A percentile compares a stretch with the other conserved stretches of the same genome.
phyloP scores from a whole-genome alignment of 2,888 invertebrate genomes.

The Drosophila infuscata region DNA sequence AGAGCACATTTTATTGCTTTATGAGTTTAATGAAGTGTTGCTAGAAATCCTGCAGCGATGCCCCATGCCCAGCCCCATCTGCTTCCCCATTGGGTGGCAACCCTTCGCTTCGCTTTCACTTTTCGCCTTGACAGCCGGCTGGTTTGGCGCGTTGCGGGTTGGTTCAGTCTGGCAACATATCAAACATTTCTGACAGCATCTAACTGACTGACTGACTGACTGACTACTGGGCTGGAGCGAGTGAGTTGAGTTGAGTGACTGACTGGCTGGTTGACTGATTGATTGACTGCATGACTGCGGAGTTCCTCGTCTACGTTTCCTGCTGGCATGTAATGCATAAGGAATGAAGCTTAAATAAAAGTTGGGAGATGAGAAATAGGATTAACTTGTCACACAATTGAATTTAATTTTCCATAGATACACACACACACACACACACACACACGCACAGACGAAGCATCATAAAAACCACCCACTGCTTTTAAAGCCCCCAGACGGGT shows the following conservation, averaged over 20 bases:
- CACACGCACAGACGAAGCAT: slow-evolving; percentile 44
- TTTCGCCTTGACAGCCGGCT: slow-evolving; percentile 37
- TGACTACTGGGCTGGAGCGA: slow-evolving; percentile 23
- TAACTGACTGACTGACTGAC: slow-evolving; percentile 38
- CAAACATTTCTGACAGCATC: slow-evolving; percentile 74
- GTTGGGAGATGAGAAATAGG: slow-evolving; percentile 81
- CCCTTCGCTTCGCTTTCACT: slow-evolving; percentile 78
- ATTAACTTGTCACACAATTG: slow-evolving; percentile 84
- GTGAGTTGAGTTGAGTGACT: slow-evolving; percentile 24
- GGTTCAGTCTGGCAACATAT: slow-evolving; percentile 51
- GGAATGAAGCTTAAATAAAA: slow-evolving; percentile 81
- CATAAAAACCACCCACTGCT: slow-evolving; percentile 41
- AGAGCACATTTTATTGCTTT: slow-evolving; percentile 75
- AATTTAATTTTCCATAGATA: slow-evolving; percentile 83
- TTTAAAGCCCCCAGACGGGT: slow-evolving; percentile 3
- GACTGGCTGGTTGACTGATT: slow-evolving; percentile 50
- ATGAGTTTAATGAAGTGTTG: slow-evolving; percentile 81
- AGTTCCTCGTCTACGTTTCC: slow-evolving; percentile 25
- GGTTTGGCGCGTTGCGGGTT: background rate
- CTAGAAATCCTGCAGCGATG: slow-evolving; percentile 27
- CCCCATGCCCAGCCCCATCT: background rate
- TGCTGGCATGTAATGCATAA: slow-evolving; percentile 74
- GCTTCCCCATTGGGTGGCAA: slow-evolving; percentile 34
- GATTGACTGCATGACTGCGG: slow-evolving; percentile 58
- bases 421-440: slow-evolving; percentile 30